A percentile compares a stretch with the other conserved stretches of the same genome.
Conservation (phyloP, 1,140 invertebrate species). For the Ridgeia piscesae region DNA sequence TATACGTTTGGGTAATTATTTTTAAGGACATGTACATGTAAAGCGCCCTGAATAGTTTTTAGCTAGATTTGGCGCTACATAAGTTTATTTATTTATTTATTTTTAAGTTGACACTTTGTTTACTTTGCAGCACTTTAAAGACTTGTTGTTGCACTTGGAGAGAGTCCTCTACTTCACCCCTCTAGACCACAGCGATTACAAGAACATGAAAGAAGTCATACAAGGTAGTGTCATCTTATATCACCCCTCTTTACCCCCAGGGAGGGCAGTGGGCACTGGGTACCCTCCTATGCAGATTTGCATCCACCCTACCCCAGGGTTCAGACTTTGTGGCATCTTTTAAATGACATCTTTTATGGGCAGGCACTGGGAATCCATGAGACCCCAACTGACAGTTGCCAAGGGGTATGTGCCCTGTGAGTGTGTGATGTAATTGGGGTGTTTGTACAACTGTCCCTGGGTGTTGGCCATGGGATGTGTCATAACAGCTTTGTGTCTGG, state of each 20-base stretch:
- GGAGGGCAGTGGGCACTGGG: neutral
- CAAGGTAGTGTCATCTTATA: constrained; percentile 1
- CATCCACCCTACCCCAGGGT: neutral
- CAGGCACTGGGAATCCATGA: neutral
- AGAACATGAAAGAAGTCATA: neutral
- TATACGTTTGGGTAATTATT: no score
- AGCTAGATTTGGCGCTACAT: no score
- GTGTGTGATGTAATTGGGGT: neutral
- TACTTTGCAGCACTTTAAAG: neutral
- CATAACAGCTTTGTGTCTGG: neutral
- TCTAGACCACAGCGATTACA: neutral
- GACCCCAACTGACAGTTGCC: neutral
- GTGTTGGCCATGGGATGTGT: neutral
- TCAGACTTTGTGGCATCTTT: neutral
- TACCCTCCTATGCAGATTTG: neutral
- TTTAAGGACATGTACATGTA: no score
- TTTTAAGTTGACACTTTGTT: no score
- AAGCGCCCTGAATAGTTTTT: no score
- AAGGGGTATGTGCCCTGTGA: neutral
- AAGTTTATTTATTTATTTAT: no score
- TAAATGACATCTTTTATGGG: neutral
- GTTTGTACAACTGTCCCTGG: neutral
- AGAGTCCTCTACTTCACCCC: neutral
- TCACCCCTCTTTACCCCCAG: neutral
- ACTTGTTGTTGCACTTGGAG: neutral